Base-by-base conservation (phyloP, 1,140 invertebrate genomes). In the Pseudomyrmex gracilis region DNA sequence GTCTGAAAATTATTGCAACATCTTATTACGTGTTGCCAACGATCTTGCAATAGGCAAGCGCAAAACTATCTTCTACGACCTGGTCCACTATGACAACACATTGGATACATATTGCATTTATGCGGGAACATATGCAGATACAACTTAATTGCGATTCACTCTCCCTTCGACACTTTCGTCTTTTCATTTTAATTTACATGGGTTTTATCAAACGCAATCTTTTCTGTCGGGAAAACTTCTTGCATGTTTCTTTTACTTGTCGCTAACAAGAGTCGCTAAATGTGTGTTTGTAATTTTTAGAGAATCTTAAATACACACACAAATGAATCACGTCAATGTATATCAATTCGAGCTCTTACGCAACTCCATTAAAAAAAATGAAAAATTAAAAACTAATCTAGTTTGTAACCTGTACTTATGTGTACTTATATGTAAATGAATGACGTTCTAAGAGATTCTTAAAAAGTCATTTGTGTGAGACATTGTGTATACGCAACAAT, bases 1-100 rank as follows among this genome's bases (percentile, higher is more conserved):
- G 47, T 55, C 78, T 58, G 86, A 85, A 89, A 88, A 89, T 89
- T 85, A 85, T 89, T 89, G 64, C 87, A 51, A 88, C 87, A 88
- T 5, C 24, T n/a, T n/a, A 22, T 15, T 17, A 45, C 58, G 58
- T 55, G 68, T 60, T 74, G 64, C 77, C 73, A 78, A 58, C 83
- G 17, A 85, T 88, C 87, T 85, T 85, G 87, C 86, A 85, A 89
- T 43, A 88, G 84, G 61, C 78, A 51, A 63, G 87, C 83, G 73
- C 77, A 88, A 82, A 85, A 71, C 17, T 63, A 12, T 57, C 51
- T 57, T 83, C 80, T 77, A 71, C 47, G 67, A 61, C 8, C 2
- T 34, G 17, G 9, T 2, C 73, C 24, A 67, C 13, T 53, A 34
- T 24, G 0, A 60, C 4, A 34, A 34, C 34, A 34, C 34, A 34